Conservation (phyloP, 2,113 vertebrate species). For the Clupea harengus region DNA sequence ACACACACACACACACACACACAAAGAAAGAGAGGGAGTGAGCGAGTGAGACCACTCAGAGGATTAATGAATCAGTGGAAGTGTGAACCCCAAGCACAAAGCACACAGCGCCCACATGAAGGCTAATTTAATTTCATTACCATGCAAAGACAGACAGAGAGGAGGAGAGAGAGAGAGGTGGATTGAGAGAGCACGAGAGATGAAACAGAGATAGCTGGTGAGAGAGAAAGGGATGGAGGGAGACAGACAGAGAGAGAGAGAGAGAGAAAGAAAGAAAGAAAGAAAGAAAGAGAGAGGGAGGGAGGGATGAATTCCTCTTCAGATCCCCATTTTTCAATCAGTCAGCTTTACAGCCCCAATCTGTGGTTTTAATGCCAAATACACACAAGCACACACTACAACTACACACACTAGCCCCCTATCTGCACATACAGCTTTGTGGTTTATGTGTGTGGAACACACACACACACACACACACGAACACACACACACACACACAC, state of each 20-base stretch:
- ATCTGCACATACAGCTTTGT: background rate
- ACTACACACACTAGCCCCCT: background rate
- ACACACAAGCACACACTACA: background rate
- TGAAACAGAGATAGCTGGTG: background rate
- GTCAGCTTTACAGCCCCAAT: background rate
- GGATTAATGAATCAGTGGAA: constrained; percentile 32
- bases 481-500: constrained; percentile 14
- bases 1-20: background rate
- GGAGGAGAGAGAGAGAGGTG: background rate
- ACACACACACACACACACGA: constrained; percentile 35
- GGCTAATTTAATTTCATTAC: constrained; percentile 32
- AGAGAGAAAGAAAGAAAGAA: background rate
- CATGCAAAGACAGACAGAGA: constrained; percentile 27
- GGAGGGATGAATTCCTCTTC: constrained; percentile 21
- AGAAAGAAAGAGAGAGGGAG: background rate
- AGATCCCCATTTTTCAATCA: constrained; percentile 19
- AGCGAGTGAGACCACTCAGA: background rate
- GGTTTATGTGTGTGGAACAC: background rate
- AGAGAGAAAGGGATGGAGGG: no score
- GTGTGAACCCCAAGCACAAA: constrained; percentile 20
- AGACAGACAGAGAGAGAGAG: background rate
- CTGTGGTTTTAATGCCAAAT: background rate
- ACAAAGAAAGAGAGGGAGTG: background rate
- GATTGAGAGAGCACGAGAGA: background rate
- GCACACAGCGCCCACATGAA: constrained; percentile 23